Conservation (phyloP, 2,797 vertebrate genomes). For the Erethizon dorsatum region DNA sequence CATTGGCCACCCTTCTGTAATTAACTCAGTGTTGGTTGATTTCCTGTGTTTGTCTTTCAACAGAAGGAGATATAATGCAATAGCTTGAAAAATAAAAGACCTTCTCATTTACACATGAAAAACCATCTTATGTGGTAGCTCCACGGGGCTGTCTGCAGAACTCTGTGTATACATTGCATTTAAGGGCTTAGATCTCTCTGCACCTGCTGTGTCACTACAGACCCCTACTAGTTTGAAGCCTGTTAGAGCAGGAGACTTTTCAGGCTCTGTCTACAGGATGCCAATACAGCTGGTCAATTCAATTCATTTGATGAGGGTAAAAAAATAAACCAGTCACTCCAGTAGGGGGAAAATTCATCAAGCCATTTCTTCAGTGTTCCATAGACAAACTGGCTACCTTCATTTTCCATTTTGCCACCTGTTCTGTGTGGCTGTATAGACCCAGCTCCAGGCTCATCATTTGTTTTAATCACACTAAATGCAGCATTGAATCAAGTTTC, state of each 20-base stretch:
- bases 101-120: slow-evolving; percentile 82
- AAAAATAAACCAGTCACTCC: slow-evolving; percentile 28
- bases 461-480: slow-evolving; percentile 74
- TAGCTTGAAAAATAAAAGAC: slow-evolving; percentile 78
- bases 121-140: slow-evolving; percentile 64
- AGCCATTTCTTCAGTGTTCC: slow-evolving; percentile 62
- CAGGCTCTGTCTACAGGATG: slow-evolving; percentile 72
- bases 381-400: slow-evolving; percentile 77
- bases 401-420: slow-evolving; percentile 78
- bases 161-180: slow-evolving; percentile 79
- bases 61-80: slow-evolving; percentile 75
- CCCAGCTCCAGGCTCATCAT: slow-evolving; percentile 68
- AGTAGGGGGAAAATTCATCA: slow-evolving; percentile 67
- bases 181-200: slow-evolving; percentile 83
- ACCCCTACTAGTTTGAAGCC: slow-evolving; percentile 59
- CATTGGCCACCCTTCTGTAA: slow-evolving; percentile 66
- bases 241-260: slow-evolving; percentile 69
- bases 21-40: slow-evolving; percentile 76
- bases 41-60: slow-evolving; percentile 77
- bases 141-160: slow-evolving; percentile 73
- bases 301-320: slow-evolving; percentile 68
- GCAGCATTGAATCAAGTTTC: slow-evolving; percentile 63
- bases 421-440: slow-evolving; percentile 58
- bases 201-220: slow-evolving; percentile 68
- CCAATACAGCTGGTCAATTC: slow-evolving; percentile 83